Evolutionary conservation across 1,140 invertebrate species (phyloP).

Genomic region (Drosophila subobscura): DNA sequence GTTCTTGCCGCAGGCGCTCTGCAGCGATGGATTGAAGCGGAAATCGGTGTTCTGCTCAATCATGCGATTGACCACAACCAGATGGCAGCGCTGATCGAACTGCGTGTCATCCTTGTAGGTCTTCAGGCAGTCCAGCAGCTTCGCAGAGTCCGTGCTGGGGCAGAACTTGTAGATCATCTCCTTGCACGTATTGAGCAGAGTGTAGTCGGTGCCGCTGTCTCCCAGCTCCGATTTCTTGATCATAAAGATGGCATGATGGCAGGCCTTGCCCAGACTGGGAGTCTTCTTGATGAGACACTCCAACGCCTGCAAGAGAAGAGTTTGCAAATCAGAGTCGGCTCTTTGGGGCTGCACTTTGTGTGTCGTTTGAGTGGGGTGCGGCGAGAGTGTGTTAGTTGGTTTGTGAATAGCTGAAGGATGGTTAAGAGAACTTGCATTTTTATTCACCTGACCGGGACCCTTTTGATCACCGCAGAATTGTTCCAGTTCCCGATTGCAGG

Average conservation of each 20-base stretch:
- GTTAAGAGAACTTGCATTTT: constrained; percentile 71
- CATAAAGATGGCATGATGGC: constrained; percentile 92
- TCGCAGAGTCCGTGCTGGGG: constrained; percentile 87
- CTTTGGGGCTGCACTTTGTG: not conserved
- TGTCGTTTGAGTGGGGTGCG: not conserved
- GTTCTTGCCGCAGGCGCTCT: constrained; percentile 90
- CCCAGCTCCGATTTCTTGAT: constrained; percentile 93
- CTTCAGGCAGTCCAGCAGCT: constrained; percentile 90
- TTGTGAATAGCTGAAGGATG: constrained; percentile 42
- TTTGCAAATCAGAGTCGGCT: not conserved
- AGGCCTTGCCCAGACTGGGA: constrained; percentile 87
- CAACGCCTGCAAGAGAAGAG: constrained; percentile 86
- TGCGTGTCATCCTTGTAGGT: constrained; percentile 90
- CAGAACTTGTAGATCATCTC: constrained; percentile 93
- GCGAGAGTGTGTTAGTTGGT: not conserved
- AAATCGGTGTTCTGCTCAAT: constrained; percentile 96
- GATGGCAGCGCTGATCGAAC: constrained; percentile 94
- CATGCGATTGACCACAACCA: constrained; percentile 94
- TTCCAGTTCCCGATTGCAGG: constrained; percentile 91
- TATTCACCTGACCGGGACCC: constrained; percentile 90
- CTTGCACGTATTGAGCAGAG: constrained; percentile 91
- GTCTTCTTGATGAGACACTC: constrained; percentile 93
- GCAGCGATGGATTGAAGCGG: constrained; percentile 92
- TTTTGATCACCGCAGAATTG: constrained; percentile 89
- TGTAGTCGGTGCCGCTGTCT: constrained; percentile 94